Conservation (phyloP, 2,113 vertebrate genomes). For the Halichoeres trimaculatus region DNA sequence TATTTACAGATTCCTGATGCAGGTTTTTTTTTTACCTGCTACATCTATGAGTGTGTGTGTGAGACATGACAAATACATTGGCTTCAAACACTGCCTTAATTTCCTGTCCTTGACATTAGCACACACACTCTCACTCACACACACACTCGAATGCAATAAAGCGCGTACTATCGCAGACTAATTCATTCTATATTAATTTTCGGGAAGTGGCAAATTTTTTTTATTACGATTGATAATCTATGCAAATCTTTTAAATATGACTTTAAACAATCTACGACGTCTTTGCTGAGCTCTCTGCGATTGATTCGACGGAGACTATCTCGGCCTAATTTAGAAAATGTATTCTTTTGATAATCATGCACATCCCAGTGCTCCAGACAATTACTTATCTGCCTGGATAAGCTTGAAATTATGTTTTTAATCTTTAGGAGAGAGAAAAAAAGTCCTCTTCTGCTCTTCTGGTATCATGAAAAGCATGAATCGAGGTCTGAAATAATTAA, state of each 20-base stretch:
- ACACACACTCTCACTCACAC: conserved; percentile 55
- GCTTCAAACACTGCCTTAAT: conserved; percentile 71
- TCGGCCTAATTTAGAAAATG: conserved; percentile 78
- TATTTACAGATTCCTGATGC: too few species aligned
- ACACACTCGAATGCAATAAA: conserved; percentile 60
- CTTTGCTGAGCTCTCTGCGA: conserved; percentile 73
- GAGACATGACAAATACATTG: conserved; percentile 67
- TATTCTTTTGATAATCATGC: conserved; percentile 80
- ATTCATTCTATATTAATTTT: conserved; percentile 79
- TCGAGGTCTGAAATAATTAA: conserved; percentile 61
- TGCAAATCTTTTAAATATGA: conserved; percentile 80
- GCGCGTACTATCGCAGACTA: conserved; percentile 63
- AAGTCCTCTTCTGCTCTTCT: conserved; percentile 52
- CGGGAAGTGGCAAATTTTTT: conserved; percentile 73
- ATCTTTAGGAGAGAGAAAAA: conserved; percentile 58
- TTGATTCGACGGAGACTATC: conserved; percentile 69
- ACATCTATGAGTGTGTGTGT: not conserved
- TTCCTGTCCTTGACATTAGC: conserved; percentile 69
- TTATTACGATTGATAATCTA: conserved; percentile 79
- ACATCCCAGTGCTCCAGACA: conserved; percentile 76
- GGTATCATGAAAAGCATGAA: conserved; percentile 64
- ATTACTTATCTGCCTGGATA: conserved; percentile 79
- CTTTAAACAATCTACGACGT: conserved; percentile 71
- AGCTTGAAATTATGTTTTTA: conserved; percentile 79
- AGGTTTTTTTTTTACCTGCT: too few species aligned